phyloP scores from a whole-genome alignment of 2,888 invertebrate genomes.

The Oscheius onirici region DNA sequence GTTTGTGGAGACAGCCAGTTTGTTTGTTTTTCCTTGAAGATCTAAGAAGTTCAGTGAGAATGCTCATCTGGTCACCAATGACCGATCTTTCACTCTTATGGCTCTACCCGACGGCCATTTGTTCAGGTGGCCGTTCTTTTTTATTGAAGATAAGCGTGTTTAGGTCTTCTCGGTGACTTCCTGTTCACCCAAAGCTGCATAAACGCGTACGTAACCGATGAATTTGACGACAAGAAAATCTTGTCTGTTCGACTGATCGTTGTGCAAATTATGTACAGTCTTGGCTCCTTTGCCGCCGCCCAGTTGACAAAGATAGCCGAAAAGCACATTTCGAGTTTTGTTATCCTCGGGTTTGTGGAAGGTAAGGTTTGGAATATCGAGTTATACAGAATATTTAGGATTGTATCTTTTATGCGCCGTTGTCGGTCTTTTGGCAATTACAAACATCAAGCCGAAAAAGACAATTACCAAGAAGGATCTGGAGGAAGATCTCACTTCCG shows the following conservation, averaged over 20 bases:
- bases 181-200: slow-evolving; percentile 62
- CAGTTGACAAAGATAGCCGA: slow-evolving; percentile 50
- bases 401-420: slow-evolving; percentile 27
- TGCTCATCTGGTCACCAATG: slow-evolving; percentile 56
- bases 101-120: slow-evolving; percentile 43
- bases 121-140: slow-evolving; percentile 33
- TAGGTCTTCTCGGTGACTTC: slow-evolving; percentile 61
- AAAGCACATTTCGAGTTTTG: slow-evolving; percentile 41
- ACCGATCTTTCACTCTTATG: slow-evolving; percentile 55
- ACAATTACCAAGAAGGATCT: too few species aligned
- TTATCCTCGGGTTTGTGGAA: slow-evolving; percentile 45
- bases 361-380: slow-evolving; percentile 24
- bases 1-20: slow-evolving; percentile 53
- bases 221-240: slow-evolving; percentile 59
- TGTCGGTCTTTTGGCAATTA: slow-evolving; percentile 7
- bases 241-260: slow-evolving; percentile 62
- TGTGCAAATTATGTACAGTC: slow-evolving; percentile 59
- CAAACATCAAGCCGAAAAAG: slow-evolving; percentile 4
- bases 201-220: slow-evolving; percentile 63
- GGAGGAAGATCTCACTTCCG: too few species aligned
- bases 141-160: neutral
- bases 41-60: slow-evolving; percentile 36
- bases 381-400: slow-evolving; percentile 2
- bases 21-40: neutral
- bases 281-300: slow-evolving; percentile 58